Conservation (phyloP, 2,113 vertebrate genomes). For the Tachysurus fulvidraco region DNA sequence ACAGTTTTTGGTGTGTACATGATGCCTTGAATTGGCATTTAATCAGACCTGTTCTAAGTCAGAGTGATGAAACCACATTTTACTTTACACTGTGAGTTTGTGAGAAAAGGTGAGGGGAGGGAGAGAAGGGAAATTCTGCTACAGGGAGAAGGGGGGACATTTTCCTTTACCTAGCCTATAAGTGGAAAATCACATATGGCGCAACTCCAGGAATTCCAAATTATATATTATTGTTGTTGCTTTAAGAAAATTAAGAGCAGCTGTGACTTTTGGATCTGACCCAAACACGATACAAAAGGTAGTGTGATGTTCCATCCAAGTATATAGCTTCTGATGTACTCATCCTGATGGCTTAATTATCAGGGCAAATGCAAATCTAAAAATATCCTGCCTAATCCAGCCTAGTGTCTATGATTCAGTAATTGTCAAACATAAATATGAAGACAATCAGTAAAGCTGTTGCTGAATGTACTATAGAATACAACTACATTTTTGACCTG, state of each 20-base stretch:
- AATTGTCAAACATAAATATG: conserved; percentile 5
- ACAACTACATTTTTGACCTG: not conserved
- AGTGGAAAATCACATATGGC: conserved; percentile 33
- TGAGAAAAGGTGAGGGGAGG: not conserved
- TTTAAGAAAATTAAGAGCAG: conserved; percentile 64
- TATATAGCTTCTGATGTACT: conserved; percentile 33
- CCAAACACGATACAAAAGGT: conserved; percentile 44
- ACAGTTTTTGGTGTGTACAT: not conserved
- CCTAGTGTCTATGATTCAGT: conserved; percentile 52
- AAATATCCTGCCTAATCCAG: conserved; percentile 55
- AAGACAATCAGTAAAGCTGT: conserved; percentile 24
- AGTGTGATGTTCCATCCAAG: conserved; percentile 49
- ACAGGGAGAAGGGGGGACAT: conserved; percentile 21
- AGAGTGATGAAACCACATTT: not conserved
- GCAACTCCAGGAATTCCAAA: conserved; percentile 55
- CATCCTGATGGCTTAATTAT: conserved; percentile 45
- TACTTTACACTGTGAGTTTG: not conserved
- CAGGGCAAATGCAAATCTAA: conserved; percentile 29
- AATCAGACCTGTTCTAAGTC: not conserved
- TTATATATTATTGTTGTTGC: conserved; percentile 55
- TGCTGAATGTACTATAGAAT: not conserved
- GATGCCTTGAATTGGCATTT: not conserved
- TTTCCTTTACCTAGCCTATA: conserved; percentile 37
- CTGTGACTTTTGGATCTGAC: conserved; percentile 43
- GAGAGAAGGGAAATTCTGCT: conserved; percentile 15